Percentiles rank a stretch among this genome's conserved stretches.
Conservation (phyloP, 2,113 vertebrate genomes). For the Etheostoma spectabile region DNA sequence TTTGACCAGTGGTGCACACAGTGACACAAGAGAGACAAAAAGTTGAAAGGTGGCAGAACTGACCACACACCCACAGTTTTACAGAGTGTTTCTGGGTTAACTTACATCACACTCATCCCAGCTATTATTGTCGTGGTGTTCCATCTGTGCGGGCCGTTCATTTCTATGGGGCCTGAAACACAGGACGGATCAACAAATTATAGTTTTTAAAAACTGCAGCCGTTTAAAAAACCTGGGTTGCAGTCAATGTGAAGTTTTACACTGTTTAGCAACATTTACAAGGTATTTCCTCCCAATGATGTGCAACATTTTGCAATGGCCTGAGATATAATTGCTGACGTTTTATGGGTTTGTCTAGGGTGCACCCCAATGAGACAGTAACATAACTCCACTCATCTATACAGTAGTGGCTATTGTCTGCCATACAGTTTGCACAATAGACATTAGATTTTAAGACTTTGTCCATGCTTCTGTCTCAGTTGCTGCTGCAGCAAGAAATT, state of each 20-base stretch:
- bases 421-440: neutral
- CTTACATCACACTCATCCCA: slow-evolving; percentile 85
- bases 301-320: slow-evolving; percentile 22
- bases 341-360: neutral
- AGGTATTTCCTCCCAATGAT: neutral
- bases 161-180: slow-evolving; percentile 72
- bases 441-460: neutral
- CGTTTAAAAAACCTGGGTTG: neutral
- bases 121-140: slow-evolving; percentile 75
- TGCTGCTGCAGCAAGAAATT: neutral
- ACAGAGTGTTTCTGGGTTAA: neutral
- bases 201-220: neutral
- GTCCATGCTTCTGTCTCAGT: neutral
- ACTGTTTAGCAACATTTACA: neutral
- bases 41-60: neutral
- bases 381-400: neutral
- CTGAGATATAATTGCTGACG: neutral
- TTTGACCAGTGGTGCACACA: neutral
- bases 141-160: slow-evolving; percentile 55
- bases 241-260: neutral
- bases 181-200: slow-evolving; percentile 1
- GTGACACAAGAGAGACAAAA: neutral
- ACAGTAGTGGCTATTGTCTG: neutral
- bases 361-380: neutral
- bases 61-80: neutral